These are phyloP conservation scores for Trissolcus basalis DNA, from an alignment of 1,140 invertebrate species.

Conservation along the genomic window DNA sequence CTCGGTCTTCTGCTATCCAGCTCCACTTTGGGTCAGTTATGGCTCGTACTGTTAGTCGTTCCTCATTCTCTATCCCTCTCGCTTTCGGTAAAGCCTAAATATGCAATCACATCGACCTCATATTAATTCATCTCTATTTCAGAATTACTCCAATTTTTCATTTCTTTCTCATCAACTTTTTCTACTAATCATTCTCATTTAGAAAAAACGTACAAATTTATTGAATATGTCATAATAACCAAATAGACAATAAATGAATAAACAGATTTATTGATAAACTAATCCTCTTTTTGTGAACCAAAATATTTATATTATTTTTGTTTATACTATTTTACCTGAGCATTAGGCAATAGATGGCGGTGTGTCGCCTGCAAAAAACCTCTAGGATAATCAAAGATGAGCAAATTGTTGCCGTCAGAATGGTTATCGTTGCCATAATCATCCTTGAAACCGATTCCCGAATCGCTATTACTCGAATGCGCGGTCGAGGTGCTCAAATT, in stretches of 20 bases:
- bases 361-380: slow-evolving; percentile 42
- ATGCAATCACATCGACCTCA: not conserved
- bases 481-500: slow-evolving; percentile 87
- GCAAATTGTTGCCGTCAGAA: slow-evolving; percentile 87
- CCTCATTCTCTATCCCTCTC: slow-evolving; percentile 32
- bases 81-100: slow-evolving; percentile 9
- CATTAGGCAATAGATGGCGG: slow-evolving; percentile 11
- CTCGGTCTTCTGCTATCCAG: slow-evolving; percentile 27
- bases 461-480: slow-evolving; percentile 95
- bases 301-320: too few species aligned
- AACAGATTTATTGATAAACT: too few species aligned
- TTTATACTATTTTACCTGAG: slow-evolving; percentile 11
- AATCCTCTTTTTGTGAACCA: too few species aligned
- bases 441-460: slow-evolving; percentile 93
- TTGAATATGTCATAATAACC: too few species aligned
- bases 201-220: too few species aligned
- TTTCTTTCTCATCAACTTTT: too few species aligned
- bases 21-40: slow-evolving; percentile 66
- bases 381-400: slow-evolving; percentile 81
- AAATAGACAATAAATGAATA: too few species aligned
- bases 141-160: not conserved
- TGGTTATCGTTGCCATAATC: slow-evolving; percentile 84
- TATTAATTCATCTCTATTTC: not conserved
- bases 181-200: too few species aligned
- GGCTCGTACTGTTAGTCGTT: slow-evolving; percentile 67